A percentile compares a stretch with the other conserved stretches of the same genome.
Conservation (phyloP, 1,140 invertebrate species). For the Trichoplusia ni region DNA sequence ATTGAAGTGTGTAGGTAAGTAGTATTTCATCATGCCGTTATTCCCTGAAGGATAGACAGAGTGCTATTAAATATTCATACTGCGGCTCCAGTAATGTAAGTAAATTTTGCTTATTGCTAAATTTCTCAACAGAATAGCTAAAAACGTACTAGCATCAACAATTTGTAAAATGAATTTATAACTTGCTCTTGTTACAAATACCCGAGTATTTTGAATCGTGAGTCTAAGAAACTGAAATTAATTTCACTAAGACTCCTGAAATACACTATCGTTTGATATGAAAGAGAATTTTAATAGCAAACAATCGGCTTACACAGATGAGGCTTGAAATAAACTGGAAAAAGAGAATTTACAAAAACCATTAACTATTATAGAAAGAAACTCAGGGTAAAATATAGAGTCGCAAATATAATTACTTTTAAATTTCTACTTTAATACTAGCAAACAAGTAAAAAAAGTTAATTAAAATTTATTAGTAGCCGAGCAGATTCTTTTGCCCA, state of each 20-base stretch:
- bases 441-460: conserved; percentile 10
- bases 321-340: background rate
- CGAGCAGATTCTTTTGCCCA: background rate
- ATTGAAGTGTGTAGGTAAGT: too few species aligned
- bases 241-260: conserved; percentile 3
- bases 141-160: too few species aligned
- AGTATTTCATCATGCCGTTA: too few species aligned
- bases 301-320: conserved; percentile 8
- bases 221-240: background rate
- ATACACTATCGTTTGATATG: conserved; percentile 3
- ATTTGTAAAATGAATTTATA: too few species aligned
- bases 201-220: too few species aligned
- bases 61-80: too few species aligned
- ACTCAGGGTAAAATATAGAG: conserved; percentile 3
- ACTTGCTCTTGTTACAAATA: too few species aligned
- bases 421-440: background rate
- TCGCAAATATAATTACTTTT: conserved; percentile 14
- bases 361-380: conserved; percentile 5
- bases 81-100: too few species aligned
- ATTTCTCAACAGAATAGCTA: too few species aligned
- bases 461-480: conserved; percentile 16
- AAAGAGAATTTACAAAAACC: conserved; percentile 12
- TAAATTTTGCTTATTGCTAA: too few species aligned
- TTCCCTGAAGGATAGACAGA: too few species aligned
- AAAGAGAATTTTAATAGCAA: conserved; percentile 4